A percentile compares a stretch with the other conserved stretches of the same genome.
These are phyloP conservation scores for Notechis scutatus DNA, from an alignment of 2,113 vertebrate genomes.

Conservation along the genomic window DNA sequence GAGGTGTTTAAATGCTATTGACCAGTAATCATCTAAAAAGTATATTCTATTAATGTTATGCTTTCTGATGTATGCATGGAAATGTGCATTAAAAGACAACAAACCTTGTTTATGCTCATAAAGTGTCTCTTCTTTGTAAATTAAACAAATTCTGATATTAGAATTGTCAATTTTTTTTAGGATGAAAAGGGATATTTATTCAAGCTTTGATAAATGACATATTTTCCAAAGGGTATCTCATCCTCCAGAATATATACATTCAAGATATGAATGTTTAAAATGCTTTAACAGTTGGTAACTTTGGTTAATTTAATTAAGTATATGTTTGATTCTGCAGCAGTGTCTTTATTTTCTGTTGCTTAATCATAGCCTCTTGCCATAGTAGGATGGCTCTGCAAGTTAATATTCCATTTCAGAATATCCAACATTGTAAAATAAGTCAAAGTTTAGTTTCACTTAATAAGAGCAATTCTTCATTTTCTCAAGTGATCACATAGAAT, in stretches of 20 bases:
- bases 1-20: constrained; percentile 40
- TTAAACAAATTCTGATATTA: neutral
- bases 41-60: constrained; percentile 9
- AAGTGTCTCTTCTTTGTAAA: constrained; percentile 8
- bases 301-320: neutral
- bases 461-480: neutral
- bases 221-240: neutral
- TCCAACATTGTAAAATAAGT: neutral
- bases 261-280: neutral
- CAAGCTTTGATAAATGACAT: neutral
- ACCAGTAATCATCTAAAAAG: constrained; percentile 11
- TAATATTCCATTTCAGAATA: neutral
- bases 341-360: neutral
- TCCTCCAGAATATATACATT: neutral
- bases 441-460: neutral
- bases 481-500: neutral
- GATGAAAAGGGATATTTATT: neutral
- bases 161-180: neutral
- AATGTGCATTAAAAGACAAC: constrained; percentile 37
- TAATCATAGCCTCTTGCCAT: neutral
- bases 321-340: neutral
- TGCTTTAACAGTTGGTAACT: neutral
- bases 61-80: neutral
- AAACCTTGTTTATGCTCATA: constrained; percentile 24
- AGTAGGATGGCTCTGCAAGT: neutral